Evolutionary conservation across 2,113 vertebrate genomes (phyloP).

Genomic region (Cyprinodon tularosa): DNA sequence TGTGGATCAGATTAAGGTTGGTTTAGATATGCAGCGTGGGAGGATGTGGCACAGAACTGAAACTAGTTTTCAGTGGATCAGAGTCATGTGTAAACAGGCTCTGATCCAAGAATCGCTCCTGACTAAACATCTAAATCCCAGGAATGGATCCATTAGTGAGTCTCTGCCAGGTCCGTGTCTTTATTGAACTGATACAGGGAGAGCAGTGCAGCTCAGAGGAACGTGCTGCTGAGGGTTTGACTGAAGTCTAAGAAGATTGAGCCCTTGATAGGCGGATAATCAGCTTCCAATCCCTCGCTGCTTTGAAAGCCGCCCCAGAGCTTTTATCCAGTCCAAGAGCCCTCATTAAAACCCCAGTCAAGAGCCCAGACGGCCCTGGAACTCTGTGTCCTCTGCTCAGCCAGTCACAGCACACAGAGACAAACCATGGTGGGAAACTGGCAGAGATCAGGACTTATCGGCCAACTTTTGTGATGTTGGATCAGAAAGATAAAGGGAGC

Average conservation of each 20-base stretch:
- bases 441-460: slow-evolving; percentile 21
- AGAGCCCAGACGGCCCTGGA: slow-evolving; percentile 43
- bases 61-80: no score
- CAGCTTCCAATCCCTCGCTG: slow-evolving; percentile 50
- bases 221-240: not conserved
- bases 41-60: no score
- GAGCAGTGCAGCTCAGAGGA: slow-evolving; percentile 10
- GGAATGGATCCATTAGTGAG: not conserved
- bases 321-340: slow-evolving; percentile 58
- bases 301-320: slow-evolving; percentile 57
- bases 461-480: slow-evolving; percentile 11
- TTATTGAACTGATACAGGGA: not conserved
- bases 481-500: not conserved
- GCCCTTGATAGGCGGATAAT: slow-evolving; percentile 50
- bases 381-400: slow-evolving; percentile 30
- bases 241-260: slow-evolving; percentile 38
- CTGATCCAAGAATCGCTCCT: not conserved
- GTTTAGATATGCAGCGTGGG: no score
- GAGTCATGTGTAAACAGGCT: not conserved
- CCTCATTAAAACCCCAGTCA: slow-evolving; percentile 66
- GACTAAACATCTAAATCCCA: not conserved
- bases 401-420: slow-evolving; percentile 17
- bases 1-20: no score
- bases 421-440: slow-evolving; percentile 17
- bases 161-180: not conserved